A percentile compares a stretch with the other conserved stretches of the same genome.
phyloP scores from a whole-genome alignment of 2,113 vertebrate species.

The Amia ocellicauda region DNA sequence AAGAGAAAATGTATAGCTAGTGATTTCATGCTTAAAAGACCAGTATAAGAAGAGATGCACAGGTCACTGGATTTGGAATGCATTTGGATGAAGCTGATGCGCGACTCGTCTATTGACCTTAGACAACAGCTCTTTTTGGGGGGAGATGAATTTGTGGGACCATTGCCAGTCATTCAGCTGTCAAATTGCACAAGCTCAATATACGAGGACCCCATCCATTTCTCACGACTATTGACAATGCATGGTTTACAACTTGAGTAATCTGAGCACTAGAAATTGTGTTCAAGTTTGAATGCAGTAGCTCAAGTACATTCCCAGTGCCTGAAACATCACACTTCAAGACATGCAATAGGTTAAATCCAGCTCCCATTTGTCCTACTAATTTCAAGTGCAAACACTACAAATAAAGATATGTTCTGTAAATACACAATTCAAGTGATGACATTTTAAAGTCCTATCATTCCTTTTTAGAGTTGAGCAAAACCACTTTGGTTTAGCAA shows the following conservation, averaged over 20 bases:
- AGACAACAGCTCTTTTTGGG: neutral
- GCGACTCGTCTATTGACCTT: neutral
- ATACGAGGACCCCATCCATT: neutral
- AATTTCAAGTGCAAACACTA: no score
- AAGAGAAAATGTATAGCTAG: slow-evolving; percentile 3
- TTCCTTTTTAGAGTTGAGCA: no score
- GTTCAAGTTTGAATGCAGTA: no score
- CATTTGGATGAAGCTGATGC: slow-evolving; percentile 1
- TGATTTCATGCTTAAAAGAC: neutral
- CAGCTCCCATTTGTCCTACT: no score
- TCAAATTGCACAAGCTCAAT: neutral
- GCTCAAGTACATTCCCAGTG: no score
- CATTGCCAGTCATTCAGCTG: neutral
- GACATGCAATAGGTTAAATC: no score
- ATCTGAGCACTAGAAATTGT: neutral
- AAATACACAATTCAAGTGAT: no score
- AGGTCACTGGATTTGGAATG: neutral
- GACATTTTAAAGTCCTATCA: no score
- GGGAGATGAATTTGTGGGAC: neutral
- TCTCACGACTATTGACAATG: slow-evolving; percentile 2
- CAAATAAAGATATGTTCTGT: no score
- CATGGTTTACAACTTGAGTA: neutral
- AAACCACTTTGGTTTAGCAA: no score
- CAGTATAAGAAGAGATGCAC: neutral
- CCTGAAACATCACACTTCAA: no score